Percentiles rank a stretch among this genome's conserved stretches.
phyloP scores from a whole-genome alignment of 2,888 invertebrate species.

The Acrobasis suavella region DNA sequence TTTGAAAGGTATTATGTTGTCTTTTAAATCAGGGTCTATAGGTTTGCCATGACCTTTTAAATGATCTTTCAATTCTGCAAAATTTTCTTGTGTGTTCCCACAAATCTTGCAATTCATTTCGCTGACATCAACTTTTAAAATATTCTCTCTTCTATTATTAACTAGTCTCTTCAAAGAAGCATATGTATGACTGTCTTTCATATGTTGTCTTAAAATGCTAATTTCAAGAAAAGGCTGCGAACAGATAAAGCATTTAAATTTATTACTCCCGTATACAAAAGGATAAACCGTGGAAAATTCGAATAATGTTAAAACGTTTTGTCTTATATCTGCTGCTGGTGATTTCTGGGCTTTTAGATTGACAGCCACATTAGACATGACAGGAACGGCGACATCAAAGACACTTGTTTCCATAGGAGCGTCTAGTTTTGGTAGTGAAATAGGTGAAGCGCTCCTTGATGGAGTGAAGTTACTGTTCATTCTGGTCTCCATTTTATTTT shows the following conservation, averaged over 20 bases:
- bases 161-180: conserved; percentile 63
- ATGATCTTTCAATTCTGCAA: conserved; percentile 61
- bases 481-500: conserved; percentile 28
- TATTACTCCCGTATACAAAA: conserved; percentile 72
- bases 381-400: background rate
- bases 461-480: conserved; percentile 36
- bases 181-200: conserved; percentile 61
- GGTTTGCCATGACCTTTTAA: conserved; percentile 63
- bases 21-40: conserved; percentile 64
- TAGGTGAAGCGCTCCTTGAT: conserved; percentile 62
- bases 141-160: conserved; percentile 67
- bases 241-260: conserved; percentile 74
- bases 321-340: conserved; percentile 50
- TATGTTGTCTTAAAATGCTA: conserved; percentile 57
- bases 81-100: conserved; percentile 43
- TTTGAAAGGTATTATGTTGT: conserved; percentile 73
- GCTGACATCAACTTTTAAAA: conserved; percentile 70
- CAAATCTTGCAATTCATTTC: conserved; percentile 67
- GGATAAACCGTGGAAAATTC: conserved; percentile 74
- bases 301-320: conserved; percentile 67
- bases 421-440: conserved; percentile 31
- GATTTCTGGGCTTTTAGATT: conserved; percentile 2
- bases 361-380: background rate
- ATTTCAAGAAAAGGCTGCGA: conserved; percentile 68
- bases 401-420: background rate